Evolutionary conservation across 2,113 vertebrate genomes (phyloP).

Genomic region (Solea senegalensis): DNA sequence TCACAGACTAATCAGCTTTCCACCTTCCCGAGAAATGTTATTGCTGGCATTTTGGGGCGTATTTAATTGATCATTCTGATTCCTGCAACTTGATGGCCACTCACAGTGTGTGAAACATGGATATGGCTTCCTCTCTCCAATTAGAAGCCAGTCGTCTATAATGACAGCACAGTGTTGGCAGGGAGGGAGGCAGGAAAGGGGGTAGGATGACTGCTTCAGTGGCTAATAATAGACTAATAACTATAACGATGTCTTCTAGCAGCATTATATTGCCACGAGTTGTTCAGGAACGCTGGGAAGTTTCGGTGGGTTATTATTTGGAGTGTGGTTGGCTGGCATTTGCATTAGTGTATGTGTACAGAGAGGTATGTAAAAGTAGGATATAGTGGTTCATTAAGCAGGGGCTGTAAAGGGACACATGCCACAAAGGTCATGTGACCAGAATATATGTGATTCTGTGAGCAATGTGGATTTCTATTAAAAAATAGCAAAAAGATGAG

Average conservation of each 20-base stretch:
- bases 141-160: conserved; percentile 87
- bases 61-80: conserved; percentile 81
- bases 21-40: conserved; percentile 74
- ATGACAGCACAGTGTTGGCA: conserved; percentile 62
- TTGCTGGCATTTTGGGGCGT: conserved; percentile 72
- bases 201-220: conserved; percentile 61
- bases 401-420: too few species aligned
- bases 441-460: too few species aligned
- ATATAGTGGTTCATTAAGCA: too few species aligned
- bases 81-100: conserved; percentile 14
- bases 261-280: conserved; percentile 34
- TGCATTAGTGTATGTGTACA: too few species aligned
- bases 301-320: conserved; percentile 21
- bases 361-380: too few species aligned
- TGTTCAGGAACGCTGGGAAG: conserved; percentile 24
- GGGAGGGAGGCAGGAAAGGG: not conserved
- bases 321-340: not conserved
- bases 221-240: conserved; percentile 82
- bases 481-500: too few species aligned
- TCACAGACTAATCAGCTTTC: conserved; percentile 77
- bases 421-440: too few species aligned
- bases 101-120: conserved; percentile 62
- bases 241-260: conserved; percentile 66
- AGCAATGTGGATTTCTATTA: too few species aligned
- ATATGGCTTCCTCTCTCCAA: conserved; percentile 82